These are phyloP conservation scores for Hoplias malabaricus DNA, from an alignment of 2,113 vertebrate genomes.

Conservation along the genomic window DNA sequence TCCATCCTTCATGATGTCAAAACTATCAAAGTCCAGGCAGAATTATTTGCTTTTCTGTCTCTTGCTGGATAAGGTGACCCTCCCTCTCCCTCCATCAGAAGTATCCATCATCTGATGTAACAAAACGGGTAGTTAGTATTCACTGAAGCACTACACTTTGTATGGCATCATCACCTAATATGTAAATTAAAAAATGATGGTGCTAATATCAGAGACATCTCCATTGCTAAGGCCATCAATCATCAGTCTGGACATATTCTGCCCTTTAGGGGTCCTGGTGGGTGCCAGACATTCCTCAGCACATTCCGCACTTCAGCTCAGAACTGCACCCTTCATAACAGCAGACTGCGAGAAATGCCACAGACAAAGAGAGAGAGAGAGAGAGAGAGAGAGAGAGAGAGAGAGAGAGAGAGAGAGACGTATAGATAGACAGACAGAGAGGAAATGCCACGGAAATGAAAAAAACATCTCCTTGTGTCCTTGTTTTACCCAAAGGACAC, in stretches of 20 bases:
- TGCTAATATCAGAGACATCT: constrained; percentile 68
- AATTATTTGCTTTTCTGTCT: too few species aligned
- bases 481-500: constrained; percentile 53
- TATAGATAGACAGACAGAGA: constrained; percentile 43
- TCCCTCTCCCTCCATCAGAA: too few species aligned
- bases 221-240: not conserved
- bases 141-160: constrained; percentile 69
- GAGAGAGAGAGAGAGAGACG: constrained; percentile 52
- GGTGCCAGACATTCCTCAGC: constrained; percentile 68
- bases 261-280: not conserved
- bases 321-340: constrained; percentile 73
- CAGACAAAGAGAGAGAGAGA: constrained; percentile 51
- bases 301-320: constrained; percentile 61
- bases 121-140: too few species aligned
- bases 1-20: too few species aligned
- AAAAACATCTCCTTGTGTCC: constrained; percentile 53
- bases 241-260: not conserved
- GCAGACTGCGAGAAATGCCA: constrained; percentile 69
- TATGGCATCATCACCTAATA: constrained; percentile 66
- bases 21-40: too few species aligned
- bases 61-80: too few species aligned
- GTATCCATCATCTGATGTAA: too few species aligned
- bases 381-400: constrained; percentile 61
- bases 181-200: constrained; percentile 71
- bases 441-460: constrained; percentile 71